Evolutionary conservation across 2,113 vertebrate species (phyloP).

Genomic region (Astatotilapia flaviijosephi): DNA sequence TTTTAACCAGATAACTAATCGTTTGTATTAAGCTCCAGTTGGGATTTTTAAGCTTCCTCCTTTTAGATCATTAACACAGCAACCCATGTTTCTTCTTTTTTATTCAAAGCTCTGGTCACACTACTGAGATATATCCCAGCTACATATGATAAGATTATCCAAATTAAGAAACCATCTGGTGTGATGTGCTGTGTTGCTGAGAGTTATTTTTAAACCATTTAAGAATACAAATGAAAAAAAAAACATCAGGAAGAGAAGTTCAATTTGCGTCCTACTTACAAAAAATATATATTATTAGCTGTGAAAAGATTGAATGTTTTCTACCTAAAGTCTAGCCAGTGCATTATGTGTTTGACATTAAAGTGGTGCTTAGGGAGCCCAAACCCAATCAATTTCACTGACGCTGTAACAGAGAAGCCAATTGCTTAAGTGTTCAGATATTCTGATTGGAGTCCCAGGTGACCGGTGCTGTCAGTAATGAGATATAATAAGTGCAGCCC

Average conservation of each 20-base stretch:
- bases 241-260: not conserved
- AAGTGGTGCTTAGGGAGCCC: slow-evolving; percentile 54
- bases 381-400: slow-evolving; percentile 62
- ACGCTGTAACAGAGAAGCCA: slow-evolving; percentile 40
- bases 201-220: not conserved
- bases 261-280: not conserved
- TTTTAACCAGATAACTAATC: slow-evolving; percentile 21
- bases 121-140: not conserved
- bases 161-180: slow-evolving; percentile 36
- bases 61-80: slow-evolving; percentile 29
- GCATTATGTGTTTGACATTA: slow-evolving; percentile 69
- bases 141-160: slow-evolving; percentile 32
- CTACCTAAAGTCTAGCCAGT: slow-evolving; percentile 36
- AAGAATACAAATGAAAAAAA: not conserved
- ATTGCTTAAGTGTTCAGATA: slow-evolving; percentile 64
- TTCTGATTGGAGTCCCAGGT: slow-evolving; percentile 67
- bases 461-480: slow-evolving; percentile 67
- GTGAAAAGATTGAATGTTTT: slow-evolving; percentile 34
- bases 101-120: slow-evolving; percentile 13
- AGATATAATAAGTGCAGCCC: slow-evolving; percentile 65
- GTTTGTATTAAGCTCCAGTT: slow-evolving; percentile 4
- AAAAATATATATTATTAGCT: slow-evolving; percentile 18
- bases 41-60: slow-evolving; percentile 1
- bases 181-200: not conserved
- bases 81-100: not conserved